phyloP scores from a whole-genome alignment of 2,888 invertebrate species.

The Notodonta ziczac region DNA sequence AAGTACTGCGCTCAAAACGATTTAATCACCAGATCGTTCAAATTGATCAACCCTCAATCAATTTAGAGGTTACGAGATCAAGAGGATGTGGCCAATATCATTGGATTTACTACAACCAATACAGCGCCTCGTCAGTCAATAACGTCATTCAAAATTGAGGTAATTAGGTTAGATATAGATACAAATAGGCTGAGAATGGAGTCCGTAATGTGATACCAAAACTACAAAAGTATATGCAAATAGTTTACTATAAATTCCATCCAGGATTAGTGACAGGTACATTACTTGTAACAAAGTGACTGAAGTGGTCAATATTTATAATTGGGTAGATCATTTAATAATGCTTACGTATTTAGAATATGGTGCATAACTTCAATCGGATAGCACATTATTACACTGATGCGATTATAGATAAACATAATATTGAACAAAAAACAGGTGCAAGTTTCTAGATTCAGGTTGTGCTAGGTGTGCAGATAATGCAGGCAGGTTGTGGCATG shows the following conservation, averaged over 20 bases:
- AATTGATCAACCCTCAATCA: constrained; percentile 39
- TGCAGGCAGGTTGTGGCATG: constrained; percentile 60
- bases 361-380: neutral
- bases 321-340: neutral
- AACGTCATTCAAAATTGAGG: constrained; percentile 29
- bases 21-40: constrained; percentile 19
- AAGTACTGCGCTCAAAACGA: neutral
- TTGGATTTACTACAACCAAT: constrained; percentile 31
- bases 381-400: constrained; percentile 28
- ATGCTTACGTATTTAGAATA: too few species aligned
- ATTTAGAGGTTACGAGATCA: constrained; percentile 38
- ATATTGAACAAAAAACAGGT: constrained; percentile 55
- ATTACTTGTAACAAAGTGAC: too few species aligned
- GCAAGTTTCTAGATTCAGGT: constrained; percentile 51
- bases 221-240: too few species aligned
- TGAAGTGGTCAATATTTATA: too few species aligned
- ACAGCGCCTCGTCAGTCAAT: constrained; percentile 30
- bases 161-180: constrained; percentile 30
- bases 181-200: constrained; percentile 21
- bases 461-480: constrained; percentile 53
- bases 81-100: constrained; percentile 41
- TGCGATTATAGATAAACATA: constrained; percentile 42
- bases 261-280: too few species aligned
- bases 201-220: neutral
- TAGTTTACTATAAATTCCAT: too few species aligned